These are phyloP conservation scores for Pherbina coryleti DNA, from an alignment of 2,888 invertebrate genomes.

Conservation along the genomic window DNA sequence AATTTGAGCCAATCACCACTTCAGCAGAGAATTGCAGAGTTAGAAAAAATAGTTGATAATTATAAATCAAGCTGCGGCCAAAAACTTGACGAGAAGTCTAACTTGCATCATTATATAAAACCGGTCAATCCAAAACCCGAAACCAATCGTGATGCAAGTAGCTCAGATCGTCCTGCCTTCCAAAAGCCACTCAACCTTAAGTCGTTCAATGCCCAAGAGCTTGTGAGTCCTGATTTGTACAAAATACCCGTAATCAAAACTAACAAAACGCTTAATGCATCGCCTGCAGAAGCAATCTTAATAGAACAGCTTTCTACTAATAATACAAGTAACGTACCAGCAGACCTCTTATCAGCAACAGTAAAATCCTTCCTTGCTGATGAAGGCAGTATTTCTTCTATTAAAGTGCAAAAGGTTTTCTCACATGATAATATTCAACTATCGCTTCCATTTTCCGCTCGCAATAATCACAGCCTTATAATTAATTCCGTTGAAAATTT, in stretches of 20 bases:
- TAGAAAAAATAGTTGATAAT: conserved; percentile 53
- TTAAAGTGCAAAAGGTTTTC: conserved; percentile 45
- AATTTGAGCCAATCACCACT: conserved; percentile 40
- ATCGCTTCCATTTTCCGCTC: conserved; percentile 48
- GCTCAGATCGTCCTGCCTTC: conserved; percentile 49
- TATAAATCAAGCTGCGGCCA: conserved; percentile 53
- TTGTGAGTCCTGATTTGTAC: conserved; percentile 69
- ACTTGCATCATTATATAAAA: conserved; percentile 47
- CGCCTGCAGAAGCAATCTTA: neutral
- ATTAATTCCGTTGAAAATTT: conserved; percentile 71
- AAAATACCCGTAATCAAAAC: conserved; percentile 65
- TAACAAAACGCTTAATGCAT: conserved; percentile 51
- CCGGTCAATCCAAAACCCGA: conserved; percentile 48
- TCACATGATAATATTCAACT: conserved; percentile 43
- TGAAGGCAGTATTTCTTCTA: conserved; percentile 26
- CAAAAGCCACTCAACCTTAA: conserved; percentile 61
- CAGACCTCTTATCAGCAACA: neutral
- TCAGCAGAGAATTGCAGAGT: conserved; percentile 40
- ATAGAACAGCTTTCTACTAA: conserved; percentile 13
- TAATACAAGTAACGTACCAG: neutral
- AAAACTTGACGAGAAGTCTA: conserved; percentile 47
- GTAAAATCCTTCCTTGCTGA: conserved; percentile 21
- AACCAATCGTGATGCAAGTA: conserved; percentile 51
- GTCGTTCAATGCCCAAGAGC: conserved; percentile 66
- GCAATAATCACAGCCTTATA: conserved; percentile 62